A percentile compares a stretch with the other conserved stretches of the same genome.
Conservation (phyloP, 2,797 vertebrate genomes). For the Danionella dracula region DNA sequence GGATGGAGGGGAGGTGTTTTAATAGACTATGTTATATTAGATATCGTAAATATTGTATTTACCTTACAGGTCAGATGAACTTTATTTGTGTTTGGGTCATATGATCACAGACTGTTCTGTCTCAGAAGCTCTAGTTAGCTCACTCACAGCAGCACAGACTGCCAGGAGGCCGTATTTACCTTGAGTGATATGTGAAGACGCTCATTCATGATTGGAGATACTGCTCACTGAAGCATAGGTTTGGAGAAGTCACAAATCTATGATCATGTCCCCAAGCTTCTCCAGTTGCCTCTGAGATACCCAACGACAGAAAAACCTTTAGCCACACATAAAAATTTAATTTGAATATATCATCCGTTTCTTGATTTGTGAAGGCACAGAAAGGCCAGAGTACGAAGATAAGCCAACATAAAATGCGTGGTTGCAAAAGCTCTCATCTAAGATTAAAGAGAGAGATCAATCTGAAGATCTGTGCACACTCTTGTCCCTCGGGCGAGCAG, state of each 20-base stretch:
- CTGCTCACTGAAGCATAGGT: slow-evolving; percentile 4
- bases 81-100: too few relatives aligned
- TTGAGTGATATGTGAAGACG: slow-evolving; percentile 9
- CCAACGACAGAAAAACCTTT: not conserved
- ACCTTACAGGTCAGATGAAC: too few relatives aligned
- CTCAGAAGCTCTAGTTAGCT: too few relatives aligned
- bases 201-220: slow-evolving; percentile 27
- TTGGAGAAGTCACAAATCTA: slow-evolving; percentile 4
- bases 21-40: too few relatives aligned
- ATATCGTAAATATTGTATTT: too few relatives aligned
- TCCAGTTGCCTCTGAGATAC: not conserved
- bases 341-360: slow-evolving; percentile 3
- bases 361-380: not conserved
- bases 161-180: not conserved
- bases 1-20: too few relatives aligned
- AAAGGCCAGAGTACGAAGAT: not conserved
- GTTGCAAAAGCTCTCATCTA: slow-evolving; percentile 10
- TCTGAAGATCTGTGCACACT: not conserved
- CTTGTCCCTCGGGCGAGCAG: slow-evolving; percentile 3
- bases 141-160: not conserved
- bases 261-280: slow-evolving; percentile 6
- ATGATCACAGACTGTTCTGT: too few relatives aligned
- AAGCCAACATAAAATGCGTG: not conserved
- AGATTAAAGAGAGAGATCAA: slow-evolving; percentile 21
- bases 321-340: not conserved